Base-by-base conservation (phyloP, 2,797 vertebrate genomes). In the Girardinus metallicus region DNA sequence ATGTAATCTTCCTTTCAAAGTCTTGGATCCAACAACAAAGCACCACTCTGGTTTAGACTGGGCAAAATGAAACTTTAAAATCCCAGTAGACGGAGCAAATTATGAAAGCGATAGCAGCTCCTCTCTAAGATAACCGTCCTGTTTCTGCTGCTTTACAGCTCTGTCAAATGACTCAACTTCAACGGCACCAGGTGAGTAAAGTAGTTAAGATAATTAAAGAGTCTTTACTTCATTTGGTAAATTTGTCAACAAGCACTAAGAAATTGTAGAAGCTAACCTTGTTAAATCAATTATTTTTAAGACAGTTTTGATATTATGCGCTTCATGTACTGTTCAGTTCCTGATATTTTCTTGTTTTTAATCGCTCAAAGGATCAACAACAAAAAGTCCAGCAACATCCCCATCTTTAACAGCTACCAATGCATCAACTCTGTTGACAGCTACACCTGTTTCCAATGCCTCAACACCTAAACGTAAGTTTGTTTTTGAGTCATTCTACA, bases 381-480 rank as follows among this genome's bases (percentile, higher is more conserved):
- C 1, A 13, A 29, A 7, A 64, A 6, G 18, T 18, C 3, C 5
- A 21, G 0, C 44, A 47, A 21, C 43, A 73, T 0, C 3, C 9
- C 0, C 8, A 2, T 11, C 46, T 5, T 1, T 47, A 36, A 4
- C 3, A 13, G 1, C 46, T 5, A 26, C 9, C 31, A 36, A 1
- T 0, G 9, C 47, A 12, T 4, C 72, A 23, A 21, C 31, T 36
- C 1, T 31, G 44, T 2, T 5, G 31, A 18, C 46, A 46, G 0
- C 71, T 12, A 0, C 1, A 3, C 0, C 47, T 49, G 4, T 0
- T n/a, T 5, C 57, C n/a, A 29, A 0, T 21, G 15, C 0, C 73
- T 6, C 31, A 3, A 51, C 15, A 1, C 4, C 64, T 0, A 13
- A 26, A 53, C 5, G 73, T 53, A 26, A 26, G 73, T 2, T 39